phyloP scores from a whole-genome alignment of 2,113 vertebrate species.

The Nycticebus coucang region DNA sequence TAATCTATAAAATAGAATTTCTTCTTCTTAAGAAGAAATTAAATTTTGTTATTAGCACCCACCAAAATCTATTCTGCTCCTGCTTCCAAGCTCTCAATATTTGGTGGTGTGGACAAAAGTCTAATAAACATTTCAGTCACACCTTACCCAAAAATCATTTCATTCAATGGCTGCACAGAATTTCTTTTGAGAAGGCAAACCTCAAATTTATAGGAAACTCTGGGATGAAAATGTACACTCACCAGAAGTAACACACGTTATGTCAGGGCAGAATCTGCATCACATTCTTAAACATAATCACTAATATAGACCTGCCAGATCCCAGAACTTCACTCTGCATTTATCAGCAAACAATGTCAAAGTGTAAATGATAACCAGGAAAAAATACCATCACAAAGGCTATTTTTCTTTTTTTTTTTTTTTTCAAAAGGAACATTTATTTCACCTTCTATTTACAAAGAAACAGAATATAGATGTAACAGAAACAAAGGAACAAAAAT shows the following conservation, averaged over 20 bases:
- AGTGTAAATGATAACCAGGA: not conserved
- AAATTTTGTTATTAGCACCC: conserved; percentile 27
- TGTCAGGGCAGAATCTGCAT: conserved; percentile 72
- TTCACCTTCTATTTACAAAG: too few species aligned
- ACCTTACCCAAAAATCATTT: conserved; percentile 22
- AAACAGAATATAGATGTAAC: too few species aligned
- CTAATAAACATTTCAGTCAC: conserved; percentile 8
- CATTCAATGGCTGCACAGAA: not conserved
- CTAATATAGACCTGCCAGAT: conserved; percentile 53
- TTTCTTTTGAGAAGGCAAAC: conserved; percentile 3
- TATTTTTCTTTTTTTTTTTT: conserved; percentile 11
- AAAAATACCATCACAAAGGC: conserved; percentile 45
- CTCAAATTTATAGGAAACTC: conserved; percentile 17
- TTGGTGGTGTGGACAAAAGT: conserved; percentile 10
- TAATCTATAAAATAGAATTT: conserved; percentile 30
- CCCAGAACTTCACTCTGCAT: conserved; percentile 53
- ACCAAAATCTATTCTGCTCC: not conserved
- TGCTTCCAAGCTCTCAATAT: not conserved
- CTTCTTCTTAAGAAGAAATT: conserved; percentile 8
- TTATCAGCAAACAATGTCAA: conserved; percentile 32
- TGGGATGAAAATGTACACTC: conserved; percentile 51
- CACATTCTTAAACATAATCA: conserved; percentile 65
- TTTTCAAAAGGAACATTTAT: too few species aligned
- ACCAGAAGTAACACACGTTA: conserved; percentile 30
- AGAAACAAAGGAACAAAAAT: too few species aligned